phyloP scores from a whole-genome alignment of 2,888 invertebrate species.

The Therioaphis trifolii region DNA sequence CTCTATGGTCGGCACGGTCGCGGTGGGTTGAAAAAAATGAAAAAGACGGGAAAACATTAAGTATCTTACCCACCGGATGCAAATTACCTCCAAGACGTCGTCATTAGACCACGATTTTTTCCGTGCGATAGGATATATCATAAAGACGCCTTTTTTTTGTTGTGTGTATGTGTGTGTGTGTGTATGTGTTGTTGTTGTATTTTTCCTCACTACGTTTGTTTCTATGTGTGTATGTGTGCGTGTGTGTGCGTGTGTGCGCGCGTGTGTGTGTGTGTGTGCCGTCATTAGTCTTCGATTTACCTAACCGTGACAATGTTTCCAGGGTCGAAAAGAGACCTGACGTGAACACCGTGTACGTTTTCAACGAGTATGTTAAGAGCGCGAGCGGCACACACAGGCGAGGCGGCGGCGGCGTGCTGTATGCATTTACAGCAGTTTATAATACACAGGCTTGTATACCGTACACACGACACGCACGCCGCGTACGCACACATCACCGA shows the following conservation, averaged over 20 bases:
- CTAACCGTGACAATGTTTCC: conserved; percentile 58
- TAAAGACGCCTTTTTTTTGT: conserved; percentile 55
- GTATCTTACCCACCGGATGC: conserved; percentile 60
- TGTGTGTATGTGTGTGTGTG: too few relatives aligned
- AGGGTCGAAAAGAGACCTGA: conserved; percentile 44
- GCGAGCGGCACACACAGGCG: background rate
- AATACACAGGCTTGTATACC: too few relatives aligned
- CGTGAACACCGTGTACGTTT: conserved; percentile 41
- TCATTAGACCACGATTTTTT: conserved; percentile 60
- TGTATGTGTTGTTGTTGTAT: conserved; percentile 7
- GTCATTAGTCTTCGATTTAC: conserved; percentile 57
- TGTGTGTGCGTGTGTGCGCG: background rate
- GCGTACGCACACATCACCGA: background rate
- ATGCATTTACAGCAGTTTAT: too few relatives aligned
- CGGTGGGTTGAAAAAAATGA: conserved; percentile 21
- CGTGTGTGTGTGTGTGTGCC: conserved; percentile 25
- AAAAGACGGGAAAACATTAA: conserved; percentile 61
- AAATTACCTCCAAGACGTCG: conserved; percentile 62
- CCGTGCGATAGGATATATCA: conserved; percentile 49
- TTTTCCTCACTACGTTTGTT: conserved; percentile 34
- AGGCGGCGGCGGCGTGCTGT: background rate
- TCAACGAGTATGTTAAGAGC: conserved; percentile 29
- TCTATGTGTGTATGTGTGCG: conserved; percentile 21
- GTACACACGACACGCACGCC: background rate
- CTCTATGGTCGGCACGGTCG: conserved; percentile 49